Base-by-base conservation (phyloP, 35 echinoderm and acorn worm genomes). In the Hemicentrotus pulcherrimus region DNA sequence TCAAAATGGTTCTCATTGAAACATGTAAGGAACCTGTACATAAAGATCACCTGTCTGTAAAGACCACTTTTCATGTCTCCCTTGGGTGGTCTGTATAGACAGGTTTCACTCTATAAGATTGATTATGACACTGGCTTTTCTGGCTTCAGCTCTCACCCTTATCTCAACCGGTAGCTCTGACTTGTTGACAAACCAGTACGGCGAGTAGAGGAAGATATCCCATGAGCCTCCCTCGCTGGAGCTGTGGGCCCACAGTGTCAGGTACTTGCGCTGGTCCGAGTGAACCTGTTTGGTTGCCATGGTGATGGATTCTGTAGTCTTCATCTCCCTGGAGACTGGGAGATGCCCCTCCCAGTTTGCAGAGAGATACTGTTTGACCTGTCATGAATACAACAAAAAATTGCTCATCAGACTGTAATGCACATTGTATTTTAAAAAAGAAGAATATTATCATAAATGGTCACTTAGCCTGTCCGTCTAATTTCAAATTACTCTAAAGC, bases 171-270 rank as follows among this genome's bases (percentile, higher is more conserved):
- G 98, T 32, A 99, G 94, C 88, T 99, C 98, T 86, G 98, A 98
- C 91, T 99, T 99, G 88, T 99, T 99, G 16, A 99, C 98, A 16
- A 99, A 95, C 98, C 98, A 99, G 88, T 99, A 99, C 6, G 98
- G 98, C 0, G 98, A 96, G 55, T 98, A 99, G 24, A 99, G 95
- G 61, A 96, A 98, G 91, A 99, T 98, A 95, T 99, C 98, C 97
- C 97, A 98, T 6, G 97, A 88, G 4, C 98, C 98, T 24, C 94
- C 96, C 31, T 95, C 97, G 28, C 95, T 99, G 13, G 98, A 96
- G 41, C 96, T 99, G 71, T 99, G 97, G 4, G 97, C 97, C 86
- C 97, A 95, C 47, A 99, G 94, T 47, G 95, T 97, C 91, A 99
- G 60, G 94, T 99, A 97, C 94, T 98, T 97, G 93, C 96, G 94